phyloP scores from a whole-genome alignment of 2,888 invertebrate species.

The Itoplectis maculator region DNA sequence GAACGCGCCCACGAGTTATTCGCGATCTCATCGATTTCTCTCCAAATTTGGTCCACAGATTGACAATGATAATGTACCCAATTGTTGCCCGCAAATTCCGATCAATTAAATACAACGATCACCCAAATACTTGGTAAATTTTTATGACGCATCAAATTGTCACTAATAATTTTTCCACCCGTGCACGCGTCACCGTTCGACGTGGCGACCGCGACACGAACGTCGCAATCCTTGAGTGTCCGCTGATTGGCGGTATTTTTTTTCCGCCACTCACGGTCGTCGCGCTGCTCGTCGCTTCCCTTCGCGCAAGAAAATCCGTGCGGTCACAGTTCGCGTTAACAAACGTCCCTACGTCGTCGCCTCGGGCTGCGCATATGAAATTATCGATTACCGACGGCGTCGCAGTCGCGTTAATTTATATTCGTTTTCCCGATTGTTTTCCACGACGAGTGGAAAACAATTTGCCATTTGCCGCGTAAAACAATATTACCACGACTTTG shows the following conservation, averaged over 20 bases:
- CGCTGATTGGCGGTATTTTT: slow-evolving; percentile 10
- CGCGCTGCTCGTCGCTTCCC: slow-evolving; percentile 5
- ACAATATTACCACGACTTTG: slow-evolving; percentile 27
- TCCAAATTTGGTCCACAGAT: background rate
- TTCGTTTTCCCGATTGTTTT: too few species aligned
- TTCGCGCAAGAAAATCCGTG: slow-evolving; percentile 35
- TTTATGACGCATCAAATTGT: background rate
- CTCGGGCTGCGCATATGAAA: slow-evolving; percentile 14
- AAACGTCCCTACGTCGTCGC: slow-evolving; percentile 28
- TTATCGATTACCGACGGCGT: background rate
- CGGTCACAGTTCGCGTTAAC: slow-evolving; percentile 51
- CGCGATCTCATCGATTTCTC: background rate
- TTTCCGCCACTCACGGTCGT: slow-evolving; percentile 26
- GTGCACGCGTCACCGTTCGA: background rate
- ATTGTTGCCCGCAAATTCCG: too few species aligned
- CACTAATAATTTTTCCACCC: background rate
- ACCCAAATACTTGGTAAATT: too few species aligned
- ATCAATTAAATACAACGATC: too few species aligned
- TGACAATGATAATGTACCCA: background rate
- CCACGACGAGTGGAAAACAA: background rate
- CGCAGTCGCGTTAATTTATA: background rate
- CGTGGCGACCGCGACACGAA: too few species aligned
- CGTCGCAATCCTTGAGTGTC: background rate
- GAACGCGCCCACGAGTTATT: background rate
- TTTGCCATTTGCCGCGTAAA: too few species aligned